Conservation (phyloP, 92 coral and sea anemone species). For the Paramuricea clavata region DNA sequence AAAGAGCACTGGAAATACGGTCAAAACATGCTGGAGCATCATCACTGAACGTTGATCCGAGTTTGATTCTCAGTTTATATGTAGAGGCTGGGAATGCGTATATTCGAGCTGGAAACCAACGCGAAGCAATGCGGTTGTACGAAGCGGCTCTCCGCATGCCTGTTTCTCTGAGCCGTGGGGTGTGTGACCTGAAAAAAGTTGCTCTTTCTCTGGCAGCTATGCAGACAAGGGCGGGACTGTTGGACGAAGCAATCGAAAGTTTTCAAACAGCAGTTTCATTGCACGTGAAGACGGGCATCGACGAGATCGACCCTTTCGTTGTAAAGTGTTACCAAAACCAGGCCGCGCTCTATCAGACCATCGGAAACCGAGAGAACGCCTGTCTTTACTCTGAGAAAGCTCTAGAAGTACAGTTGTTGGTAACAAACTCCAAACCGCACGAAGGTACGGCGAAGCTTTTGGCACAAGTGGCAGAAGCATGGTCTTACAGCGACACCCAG, state of each 20-base stretch:
- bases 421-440: conserved; percentile 6
- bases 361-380: background rate
- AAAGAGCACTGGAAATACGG: background rate
- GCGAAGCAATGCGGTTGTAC: background rate
- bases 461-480: conserved; percentile 1
- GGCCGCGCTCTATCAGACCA: background rate
- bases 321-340: conserved; percentile 9
- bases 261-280: background rate
- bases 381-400: background rate
- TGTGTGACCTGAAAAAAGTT: conserved; percentile 13
- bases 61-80: background rate
- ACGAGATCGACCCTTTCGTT: background rate
- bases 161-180: conserved; percentile 3
- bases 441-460: conserved; percentile 3
- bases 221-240: background rate
- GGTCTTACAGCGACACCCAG: background rate
- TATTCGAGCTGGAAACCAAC: background rate
- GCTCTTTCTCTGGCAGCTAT: background rate
- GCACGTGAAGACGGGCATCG: background rate
- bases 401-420: background rate
- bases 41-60: background rate
- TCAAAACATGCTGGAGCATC: background rate
- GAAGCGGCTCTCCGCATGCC: background rate
- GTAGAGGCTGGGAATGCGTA: conserved; percentile 7
- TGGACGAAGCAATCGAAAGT: background rate